phyloP scores from a whole-genome alignment of 2,113 vertebrate genomes.

The Grammomys surdaster region DNA sequence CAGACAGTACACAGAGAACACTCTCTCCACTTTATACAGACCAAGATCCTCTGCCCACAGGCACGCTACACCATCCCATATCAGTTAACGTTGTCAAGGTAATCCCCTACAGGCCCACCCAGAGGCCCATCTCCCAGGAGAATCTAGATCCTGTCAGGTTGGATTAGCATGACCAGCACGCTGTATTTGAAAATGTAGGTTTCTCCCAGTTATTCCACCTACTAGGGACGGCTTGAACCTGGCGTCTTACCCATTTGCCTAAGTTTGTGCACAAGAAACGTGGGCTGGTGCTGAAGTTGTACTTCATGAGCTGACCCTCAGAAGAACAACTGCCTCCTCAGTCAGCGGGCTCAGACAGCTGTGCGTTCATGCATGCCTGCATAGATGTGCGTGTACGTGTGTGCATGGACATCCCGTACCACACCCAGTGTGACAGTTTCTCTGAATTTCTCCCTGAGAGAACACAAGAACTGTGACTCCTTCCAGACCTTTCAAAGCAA shows the following conservation, averaged over 20 bases:
- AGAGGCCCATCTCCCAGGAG: background rate
- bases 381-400: background rate
- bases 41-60: background rate
- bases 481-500: background rate
- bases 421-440: background rate
- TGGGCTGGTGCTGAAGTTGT: background rate
- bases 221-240: background rate
- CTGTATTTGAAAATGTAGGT: background rate
- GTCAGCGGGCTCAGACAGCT: background rate
- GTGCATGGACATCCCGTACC: no score
- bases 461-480: background rate
- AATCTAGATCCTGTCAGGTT: background rate
- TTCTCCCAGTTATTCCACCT: background rate
- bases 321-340: background rate
- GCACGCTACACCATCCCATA: background rate
- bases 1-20: background rate
- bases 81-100: background rate
- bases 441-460: background rate
- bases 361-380: background rate
- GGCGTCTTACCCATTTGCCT: background rate
- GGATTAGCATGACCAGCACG: background rate
- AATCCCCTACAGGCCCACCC: background rate
- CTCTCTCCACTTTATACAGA: background rate
- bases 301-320: background rate
- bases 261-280: slow-evolving; percentile 2